phyloP scores from a whole-genome alignment of 2,797 vertebrate genomes.

The Graptemys geographica region DNA sequence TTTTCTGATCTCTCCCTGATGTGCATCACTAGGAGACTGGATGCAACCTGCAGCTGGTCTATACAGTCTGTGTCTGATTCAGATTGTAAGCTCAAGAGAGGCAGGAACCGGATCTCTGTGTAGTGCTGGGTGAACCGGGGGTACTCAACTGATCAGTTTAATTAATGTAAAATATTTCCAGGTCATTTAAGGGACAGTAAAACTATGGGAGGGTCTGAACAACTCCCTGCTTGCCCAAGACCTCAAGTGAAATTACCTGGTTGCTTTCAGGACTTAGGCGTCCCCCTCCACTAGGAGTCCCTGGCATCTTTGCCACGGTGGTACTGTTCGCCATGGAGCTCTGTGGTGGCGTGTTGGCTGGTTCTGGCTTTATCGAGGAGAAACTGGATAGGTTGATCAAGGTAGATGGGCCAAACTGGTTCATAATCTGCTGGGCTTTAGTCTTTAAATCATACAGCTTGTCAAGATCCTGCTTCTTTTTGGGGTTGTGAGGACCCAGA shows the following conservation, averaged over 20 bases:
- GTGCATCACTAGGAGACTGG: neutral
- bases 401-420: slow-evolving; percentile 85
- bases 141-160: neutral
- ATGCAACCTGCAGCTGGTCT: neutral
- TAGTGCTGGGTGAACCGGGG: neutral
- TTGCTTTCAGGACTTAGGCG: slow-evolving; percentile 94
- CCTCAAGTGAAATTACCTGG: slow-evolving; percentile 81
- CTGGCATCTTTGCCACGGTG: slow-evolving; percentile 86
- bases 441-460: slow-evolving; percentile 80
- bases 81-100: neutral
- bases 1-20: neutral
- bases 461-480: slow-evolving; percentile 81
- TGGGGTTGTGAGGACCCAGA: slow-evolving; percentile 81
- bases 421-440: slow-evolving; percentile 86
- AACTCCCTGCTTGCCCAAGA: neutral
- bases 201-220: neutral
- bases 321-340: slow-evolving; percentile 96
- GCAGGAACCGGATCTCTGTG: fast-evolving
- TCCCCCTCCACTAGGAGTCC: slow-evolving; percentile 88
- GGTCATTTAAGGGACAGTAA: neutral
- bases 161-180: fast-evolving
- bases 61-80: fast-evolving
- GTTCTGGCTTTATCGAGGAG: slow-evolving; percentile 85
- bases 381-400: slow-evolving; percentile 87
- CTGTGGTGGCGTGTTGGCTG: slow-evolving; percentile 84